A percentile compares a stretch with the other conserved stretches of the same genome.
These are phyloP conservation scores for Cherax destructor DNA, from an alignment of 1,140 invertebrate species.

Conservation along the genomic window DNA sequence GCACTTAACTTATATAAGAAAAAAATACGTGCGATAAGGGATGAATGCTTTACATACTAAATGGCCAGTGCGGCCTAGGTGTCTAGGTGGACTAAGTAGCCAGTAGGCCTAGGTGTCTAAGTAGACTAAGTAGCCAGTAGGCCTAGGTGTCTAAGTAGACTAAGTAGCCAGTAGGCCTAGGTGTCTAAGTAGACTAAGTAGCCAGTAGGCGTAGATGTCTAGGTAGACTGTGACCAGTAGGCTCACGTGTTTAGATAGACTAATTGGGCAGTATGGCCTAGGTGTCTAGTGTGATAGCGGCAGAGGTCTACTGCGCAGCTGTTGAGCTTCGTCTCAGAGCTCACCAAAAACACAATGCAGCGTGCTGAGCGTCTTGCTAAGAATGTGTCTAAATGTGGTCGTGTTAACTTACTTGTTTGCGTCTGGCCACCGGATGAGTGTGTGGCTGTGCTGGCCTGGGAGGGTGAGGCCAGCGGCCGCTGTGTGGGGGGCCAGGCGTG, in stretches of 20 bases:
- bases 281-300: conserved; percentile 6
- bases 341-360: conserved; percentile 35
- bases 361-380: conserved; percentile 27
- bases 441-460: conserved; percentile 30
- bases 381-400: not conserved
- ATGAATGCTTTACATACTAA: conserved; percentile 15
- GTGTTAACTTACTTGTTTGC: conserved; percentile 36
- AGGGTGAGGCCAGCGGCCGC: conserved; percentile 7
- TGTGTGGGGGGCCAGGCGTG: conserved; percentile 25
- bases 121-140: too few relatives aligned
- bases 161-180: too few relatives aligned
- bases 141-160: too few relatives aligned
- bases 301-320: conserved; percentile 25
- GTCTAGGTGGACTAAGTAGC: not conserved
- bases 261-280: too few relatives aligned
- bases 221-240: too few relatives aligned
- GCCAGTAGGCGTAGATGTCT: too few relatives aligned
- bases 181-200: too few relatives aligned
- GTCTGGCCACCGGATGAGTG: conserved; percentile 9
- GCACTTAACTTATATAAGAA: conserved; percentile 7
- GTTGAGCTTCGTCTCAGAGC: conserved; percentile 3
- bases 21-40: conserved; percentile 14
- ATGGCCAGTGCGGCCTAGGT: conserved; percentile 2
- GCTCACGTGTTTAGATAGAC: too few relatives aligned
- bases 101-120: too few relatives aligned